Conservation (phyloP, 2,797 vertebrate genomes). For the Anabacerthia variegaticeps region DNA sequence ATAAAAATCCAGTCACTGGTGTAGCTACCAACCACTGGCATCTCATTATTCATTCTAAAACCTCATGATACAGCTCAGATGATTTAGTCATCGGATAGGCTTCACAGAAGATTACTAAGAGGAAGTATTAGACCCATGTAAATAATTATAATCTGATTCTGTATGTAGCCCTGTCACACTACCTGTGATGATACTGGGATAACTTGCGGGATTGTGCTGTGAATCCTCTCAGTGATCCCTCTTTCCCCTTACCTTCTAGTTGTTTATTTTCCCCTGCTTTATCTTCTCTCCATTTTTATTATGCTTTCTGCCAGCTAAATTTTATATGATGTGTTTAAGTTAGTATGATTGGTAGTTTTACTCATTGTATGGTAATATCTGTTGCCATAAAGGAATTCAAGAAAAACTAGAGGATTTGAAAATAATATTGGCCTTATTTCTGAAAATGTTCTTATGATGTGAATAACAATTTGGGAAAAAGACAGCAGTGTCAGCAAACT, state of each 20-base stretch:
- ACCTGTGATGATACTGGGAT: neutral
- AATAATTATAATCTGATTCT: neutral
- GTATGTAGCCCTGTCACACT: neutral
- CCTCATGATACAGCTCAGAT: neutral
- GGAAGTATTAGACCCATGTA: neutral
- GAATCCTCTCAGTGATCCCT: neutral
- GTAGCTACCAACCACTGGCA: neutral
- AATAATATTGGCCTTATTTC: neutral
- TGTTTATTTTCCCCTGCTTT: neutral
- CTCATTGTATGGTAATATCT: neutral
- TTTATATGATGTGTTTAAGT: conserved; percentile 13
- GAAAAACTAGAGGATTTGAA: neutral
- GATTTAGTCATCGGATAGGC: neutral
- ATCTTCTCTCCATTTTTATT: neutral
- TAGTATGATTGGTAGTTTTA: neutral
- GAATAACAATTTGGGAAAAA: neutral
- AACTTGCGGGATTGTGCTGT: neutral
- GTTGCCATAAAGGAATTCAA: neutral
- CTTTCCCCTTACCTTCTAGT: neutral
- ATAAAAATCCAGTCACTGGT: neutral
- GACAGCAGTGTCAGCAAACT: neutral
- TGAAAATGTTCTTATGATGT: neutral
- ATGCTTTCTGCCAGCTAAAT: neutral
- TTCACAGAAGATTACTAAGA: neutral
- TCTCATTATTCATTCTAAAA: neutral